Percentiles rank a stretch among this genome's conserved stretches.
Evolutionary conservation across 2,797 vertebrate genomes (phyloP).

Genomic region (Pseudomugil tenellus): DNA sequence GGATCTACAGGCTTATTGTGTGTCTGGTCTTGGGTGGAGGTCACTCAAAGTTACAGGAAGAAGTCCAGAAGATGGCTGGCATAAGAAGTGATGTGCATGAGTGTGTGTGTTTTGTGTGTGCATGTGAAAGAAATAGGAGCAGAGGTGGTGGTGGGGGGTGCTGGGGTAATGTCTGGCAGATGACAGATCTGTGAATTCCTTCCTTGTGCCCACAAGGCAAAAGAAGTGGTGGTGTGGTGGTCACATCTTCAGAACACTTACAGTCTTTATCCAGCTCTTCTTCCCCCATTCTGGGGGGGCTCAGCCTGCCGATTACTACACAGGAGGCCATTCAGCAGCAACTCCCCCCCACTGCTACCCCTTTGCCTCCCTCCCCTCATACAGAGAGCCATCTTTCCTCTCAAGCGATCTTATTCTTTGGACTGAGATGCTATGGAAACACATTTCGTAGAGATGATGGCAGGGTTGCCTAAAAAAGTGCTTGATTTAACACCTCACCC

Average conservation of each 20-base stretch:
- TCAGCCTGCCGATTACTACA: slow-evolving; percentile 90
- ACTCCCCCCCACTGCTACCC: slow-evolving; percentile 80
- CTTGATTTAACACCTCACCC: slow-evolving; percentile 54
- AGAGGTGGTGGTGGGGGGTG: slow-evolving; percentile 29
- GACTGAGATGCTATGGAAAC: slow-evolving; percentile 85
- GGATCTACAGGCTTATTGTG: slow-evolving; percentile 58
- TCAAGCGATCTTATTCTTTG: slow-evolving; percentile 41
- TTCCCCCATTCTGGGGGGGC: slow-evolving; percentile 85
- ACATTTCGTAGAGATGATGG: slow-evolving; percentile 86
- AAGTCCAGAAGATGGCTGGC: slow-evolving; percentile 80
- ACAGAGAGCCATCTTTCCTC: slow-evolving; percentile 32
- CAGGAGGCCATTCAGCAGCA: slow-evolving; percentile 90
- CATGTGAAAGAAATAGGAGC: slow-evolving; percentile 28
- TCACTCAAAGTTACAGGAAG: slow-evolving; percentile 71
- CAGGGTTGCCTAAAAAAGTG: slow-evolving; percentile 86
- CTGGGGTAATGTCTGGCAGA: slow-evolving; percentile 89
- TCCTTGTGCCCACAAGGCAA: slow-evolving; percentile 89
- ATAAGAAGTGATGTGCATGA: slow-evolving; percentile 71
- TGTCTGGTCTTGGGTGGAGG: slow-evolving; percentile 69
- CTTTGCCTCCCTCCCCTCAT: slow-evolving; percentile 35
- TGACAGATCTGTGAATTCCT: slow-evolving; percentile 92
- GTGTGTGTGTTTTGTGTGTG: slow-evolving; percentile 24
- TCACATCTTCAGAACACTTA: slow-evolving; percentile 90
- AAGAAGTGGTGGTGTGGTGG: slow-evolving; percentile 64
- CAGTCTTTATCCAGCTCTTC: slow-evolving; percentile 89